Base-by-base conservation (phyloP, 2,888 invertebrate genomes). In the Gerris lacustris region DNA sequence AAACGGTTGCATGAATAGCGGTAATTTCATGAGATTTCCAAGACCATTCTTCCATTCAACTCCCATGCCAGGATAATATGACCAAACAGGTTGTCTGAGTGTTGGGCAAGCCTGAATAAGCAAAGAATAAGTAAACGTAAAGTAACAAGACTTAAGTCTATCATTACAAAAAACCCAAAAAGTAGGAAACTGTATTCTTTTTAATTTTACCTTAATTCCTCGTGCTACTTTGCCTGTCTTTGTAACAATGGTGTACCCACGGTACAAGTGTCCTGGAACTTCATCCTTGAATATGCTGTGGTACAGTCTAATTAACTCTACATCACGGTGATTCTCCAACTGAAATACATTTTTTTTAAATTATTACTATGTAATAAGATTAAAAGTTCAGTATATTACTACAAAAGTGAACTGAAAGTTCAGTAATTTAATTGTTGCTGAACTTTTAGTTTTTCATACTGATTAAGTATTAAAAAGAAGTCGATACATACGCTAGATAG, bases 161-260 rank as follows among this genome's bases (percentile, higher is more conserved):
- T 31, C 31, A 31, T 31, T 31, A 2, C 31, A 31, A 31, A 31
- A 31, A 31, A 31, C 1, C 31, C 31, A 31, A 31, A 31, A 31
- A 31, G 2, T 31, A 31, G 31, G 31, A 31, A 4, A 31, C 31
- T 1, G 1, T 4, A 31, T 1, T 31, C 31, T 31, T 31, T 4
- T 31, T 31, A 4, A 31, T 31, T 31, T 1, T 70, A 76, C 76
- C 74, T 75, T 73, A 45, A 73, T 74, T 44, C 76, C 72, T 55
- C 74, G 72, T 17, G 44, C 63, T 6, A 67, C 45, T 67, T 67
- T 63, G n/a, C 70, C 69, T 55, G 70, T 72, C 17, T 73, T 74
- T 44, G 72, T 82, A 9, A 84, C 75, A 6, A 94, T 79, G 0
- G 86, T 84, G 78, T 85, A 94, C 18, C 94, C 94, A 74, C 94